Percentiles rank a stretch among this genome's conserved stretches.
Conservation (phyloP, 1,140 invertebrate species). For the Reticulitermes speratus region DNA sequence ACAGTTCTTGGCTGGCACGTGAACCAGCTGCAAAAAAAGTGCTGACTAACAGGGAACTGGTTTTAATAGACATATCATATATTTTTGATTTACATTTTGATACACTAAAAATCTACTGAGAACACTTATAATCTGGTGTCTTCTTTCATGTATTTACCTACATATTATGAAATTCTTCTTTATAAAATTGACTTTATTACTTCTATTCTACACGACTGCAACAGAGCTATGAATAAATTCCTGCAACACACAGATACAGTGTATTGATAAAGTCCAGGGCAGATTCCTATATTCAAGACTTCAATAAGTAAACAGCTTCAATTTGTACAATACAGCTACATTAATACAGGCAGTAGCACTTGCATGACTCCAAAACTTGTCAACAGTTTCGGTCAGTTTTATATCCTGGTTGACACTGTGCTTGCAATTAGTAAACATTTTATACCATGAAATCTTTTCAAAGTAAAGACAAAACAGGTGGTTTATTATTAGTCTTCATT, state of each 20-base stretch:
- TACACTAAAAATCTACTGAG: neutral
- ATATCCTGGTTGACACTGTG: no score
- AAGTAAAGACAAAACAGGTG: no score
- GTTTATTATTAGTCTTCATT: no score
- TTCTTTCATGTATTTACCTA: neutral
- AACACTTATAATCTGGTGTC: neutral
- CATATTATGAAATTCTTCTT: neutral
- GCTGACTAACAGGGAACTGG: neutral
- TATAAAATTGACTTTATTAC: neutral
- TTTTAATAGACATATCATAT: neutral
- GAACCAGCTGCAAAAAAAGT: no score
- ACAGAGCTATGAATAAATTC: constrained; percentile 12
- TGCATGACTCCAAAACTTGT: no score
- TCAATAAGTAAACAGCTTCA: neutral
- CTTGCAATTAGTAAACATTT: no score
- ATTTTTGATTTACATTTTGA: neutral
- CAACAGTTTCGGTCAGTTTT: no score
- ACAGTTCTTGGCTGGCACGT: no score
- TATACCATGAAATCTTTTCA: no score
- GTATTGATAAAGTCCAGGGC: neutral
- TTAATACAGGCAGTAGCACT: no score
- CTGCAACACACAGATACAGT: constrained; percentile 15
- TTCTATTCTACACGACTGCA: neutral
- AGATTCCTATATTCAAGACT: neutral
- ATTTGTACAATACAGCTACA: no score